phyloP scores from a whole-genome alignment of 2,797 vertebrate species.

The Onychomys torridus region DNA sequence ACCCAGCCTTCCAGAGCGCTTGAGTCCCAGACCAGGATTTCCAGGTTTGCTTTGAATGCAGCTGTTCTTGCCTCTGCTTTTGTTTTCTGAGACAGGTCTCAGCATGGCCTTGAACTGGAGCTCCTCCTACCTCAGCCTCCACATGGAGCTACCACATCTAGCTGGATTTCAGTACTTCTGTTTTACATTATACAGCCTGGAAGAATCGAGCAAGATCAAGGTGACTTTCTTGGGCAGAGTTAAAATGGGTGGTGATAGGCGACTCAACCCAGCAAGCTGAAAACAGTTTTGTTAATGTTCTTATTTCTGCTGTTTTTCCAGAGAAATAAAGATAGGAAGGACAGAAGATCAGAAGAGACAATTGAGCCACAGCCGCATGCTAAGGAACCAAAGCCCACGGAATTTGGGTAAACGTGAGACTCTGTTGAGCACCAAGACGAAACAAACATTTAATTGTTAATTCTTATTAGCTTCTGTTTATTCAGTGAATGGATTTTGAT shows the following conservation, averaged over 20 bases:
- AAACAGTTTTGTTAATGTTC: conserved; percentile 19
- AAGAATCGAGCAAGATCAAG: not conserved
- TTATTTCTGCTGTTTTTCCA: not conserved
- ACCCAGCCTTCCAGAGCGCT: not conserved
- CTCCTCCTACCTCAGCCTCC: not conserved
- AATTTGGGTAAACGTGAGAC: not conserved
- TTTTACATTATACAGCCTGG: not conserved
- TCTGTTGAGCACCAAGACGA: conserved; percentile 55
- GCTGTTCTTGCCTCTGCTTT: not conserved
- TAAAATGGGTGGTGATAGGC: conserved; percentile 45
- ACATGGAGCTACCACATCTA: not conserved
- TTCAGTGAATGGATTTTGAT: conserved; percentile 43
- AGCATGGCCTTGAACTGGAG: not conserved
- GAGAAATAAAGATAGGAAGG: conserved; percentile 46
- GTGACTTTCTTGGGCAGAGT: conserved; percentile 20
- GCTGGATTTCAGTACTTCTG: not conserved
- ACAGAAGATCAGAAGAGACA: conserved; percentile 63
- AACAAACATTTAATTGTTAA: conserved; percentile 64
- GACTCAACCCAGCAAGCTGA: not conserved
- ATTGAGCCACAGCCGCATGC: conserved; percentile 63
- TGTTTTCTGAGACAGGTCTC: not conserved
- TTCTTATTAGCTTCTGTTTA: conserved; percentile 57
- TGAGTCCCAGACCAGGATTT: not conserved
- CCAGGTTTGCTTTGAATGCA: not conserved
- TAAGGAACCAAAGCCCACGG: conserved; percentile 6